phyloP scores from a whole-genome alignment of 1,140 invertebrate genomes.

The Heliconius congener region DNA sequence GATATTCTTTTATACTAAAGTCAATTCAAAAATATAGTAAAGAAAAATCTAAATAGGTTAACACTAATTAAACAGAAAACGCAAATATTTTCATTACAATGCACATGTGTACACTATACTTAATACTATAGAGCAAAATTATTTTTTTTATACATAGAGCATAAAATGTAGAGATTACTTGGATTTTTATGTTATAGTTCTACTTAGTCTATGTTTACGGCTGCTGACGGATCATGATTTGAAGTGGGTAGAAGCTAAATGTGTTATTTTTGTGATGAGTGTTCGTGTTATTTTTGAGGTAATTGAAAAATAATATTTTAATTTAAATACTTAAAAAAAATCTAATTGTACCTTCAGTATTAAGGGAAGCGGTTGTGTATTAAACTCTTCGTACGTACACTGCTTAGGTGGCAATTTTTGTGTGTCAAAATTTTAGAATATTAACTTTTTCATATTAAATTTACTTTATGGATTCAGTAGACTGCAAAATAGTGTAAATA shows the following conservation, averaged over 20 bases:
- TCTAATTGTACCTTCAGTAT: constrained; percentile 16
- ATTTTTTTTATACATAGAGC: background rate
- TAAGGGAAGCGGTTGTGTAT: constrained; percentile 21
- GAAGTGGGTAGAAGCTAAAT: constrained; percentile 74
- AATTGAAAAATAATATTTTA: constrained; percentile 46
- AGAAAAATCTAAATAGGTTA: too few relatives aligned
- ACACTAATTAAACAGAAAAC: too few relatives aligned
- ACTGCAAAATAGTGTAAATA: background rate
- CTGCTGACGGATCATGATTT: constrained; percentile 79
- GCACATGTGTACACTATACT: background rate
- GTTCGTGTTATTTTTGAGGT: constrained; percentile 76
- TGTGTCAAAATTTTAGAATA: constrained; percentile 61
- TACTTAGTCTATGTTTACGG: constrained; percentile 55
- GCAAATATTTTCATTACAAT: background rate
- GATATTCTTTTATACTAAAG: too few relatives aligned
- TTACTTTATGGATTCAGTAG: background rate
- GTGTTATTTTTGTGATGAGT: constrained; percentile 80
- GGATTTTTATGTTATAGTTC: constrained; percentile 14
- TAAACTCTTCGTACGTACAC: constrained; percentile 39
- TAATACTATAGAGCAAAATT: background rate
- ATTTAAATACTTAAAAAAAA: constrained; percentile 15
- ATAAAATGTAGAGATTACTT: constrained; percentile 5
- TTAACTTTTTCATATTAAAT: constrained; percentile 12
- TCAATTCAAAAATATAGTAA: too few relatives aligned
- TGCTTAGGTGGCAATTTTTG: constrained; percentile 75